Base-by-base conservation (phyloP, 23 tunicate species). In the Halocynthia aurantium region DNA sequence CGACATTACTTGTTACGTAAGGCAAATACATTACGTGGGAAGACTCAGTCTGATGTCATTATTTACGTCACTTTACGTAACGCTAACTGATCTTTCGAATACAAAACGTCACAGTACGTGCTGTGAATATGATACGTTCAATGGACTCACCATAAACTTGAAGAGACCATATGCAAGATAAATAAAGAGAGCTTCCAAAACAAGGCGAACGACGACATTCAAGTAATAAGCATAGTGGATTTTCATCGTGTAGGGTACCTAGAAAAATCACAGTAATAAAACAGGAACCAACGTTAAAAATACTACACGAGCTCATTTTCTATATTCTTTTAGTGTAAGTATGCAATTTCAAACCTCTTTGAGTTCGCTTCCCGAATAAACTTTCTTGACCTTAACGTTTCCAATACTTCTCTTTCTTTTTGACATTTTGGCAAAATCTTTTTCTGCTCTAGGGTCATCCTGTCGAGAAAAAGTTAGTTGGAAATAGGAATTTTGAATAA, bases 201-300 rank as follows among this genome's bases (percentile, higher is more conserved):
- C 87, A 56, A 85, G 51, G 15, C 91, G 83, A 10, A 81, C 22
- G 50, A 85, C 61, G 31, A 91, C 61, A 69, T 87, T 85, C 71
- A 85, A 44, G 72, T 63, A 82, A 64, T 85, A 91, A 22, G 84
- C 87, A 81, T 67, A 72, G 72, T 91, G 87, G 71, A 91, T 91
- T 66, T 91, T 91, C 78, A 76, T 82, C 6, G 97, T 91, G 84
- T 76, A 69, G 10, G 81, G 82, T 50, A 91, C 76, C 97, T 91
- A 54, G 61, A 80, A 60, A 31, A 67, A 84, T 7, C 44, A 10
- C n/a, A 51, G 22, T 10, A 11, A 15, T 49, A 22, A 72, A 81
- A 65, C 66, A 5, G 44, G 63, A 19, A 12, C 72, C 19, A 15
- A 12, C 20, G 72, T n/a, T 15, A 11, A 68, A 68, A 18, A 12